Evolutionary conservation across 1,140 invertebrate species (phyloP), one percentile per base, ranked within the genome.

Genomic region (Helicoverpa zea): DNA sequence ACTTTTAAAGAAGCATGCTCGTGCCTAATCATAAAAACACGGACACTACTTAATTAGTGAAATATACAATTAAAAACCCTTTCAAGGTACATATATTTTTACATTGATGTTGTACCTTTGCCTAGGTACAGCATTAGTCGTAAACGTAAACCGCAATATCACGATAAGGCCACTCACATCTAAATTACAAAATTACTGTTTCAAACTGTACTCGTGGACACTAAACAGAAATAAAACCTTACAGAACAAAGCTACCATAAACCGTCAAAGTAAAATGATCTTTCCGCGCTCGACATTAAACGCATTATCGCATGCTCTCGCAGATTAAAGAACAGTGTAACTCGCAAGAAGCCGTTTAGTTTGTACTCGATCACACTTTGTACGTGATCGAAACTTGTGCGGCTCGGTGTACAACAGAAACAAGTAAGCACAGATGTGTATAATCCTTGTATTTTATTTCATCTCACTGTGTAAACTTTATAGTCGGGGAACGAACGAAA

Each of bases 361-460:
- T 86, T 73, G 79, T 78, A 80, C 79, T 82, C 81, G 68, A 83
- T 84, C 82, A 78, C 29, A 70, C 52, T 82, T 80, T 79, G 81
- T 84, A 88, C 86, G 85, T 86, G 86, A 85, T 85, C 56, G 72
- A 84, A 86, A 83, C 66, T 86, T 79, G 75, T 56, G 11, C 63
- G 18, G 29, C 54, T 80, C 64, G 79, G 43, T 77, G 81, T 81
- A 82, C 81, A 75, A 78, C 68, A 72, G 52, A 76, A 77, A 78
- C 77, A 81, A 79, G 61, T 79, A 77, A 73, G 18, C 35, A 61
- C 52, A 61, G 23, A 78, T 75, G 56, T 56, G 14, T 79, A 63
- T 83, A 79, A 83, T 79, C 58, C 80, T 68, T 49, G 16, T 66
- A 43, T 58, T 77, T 64, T 75, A 61, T 75, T 61, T 75, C 58